Conservation (phyloP, 2,797 vertebrate species). For the Xyrichtys novacula region DNA sequence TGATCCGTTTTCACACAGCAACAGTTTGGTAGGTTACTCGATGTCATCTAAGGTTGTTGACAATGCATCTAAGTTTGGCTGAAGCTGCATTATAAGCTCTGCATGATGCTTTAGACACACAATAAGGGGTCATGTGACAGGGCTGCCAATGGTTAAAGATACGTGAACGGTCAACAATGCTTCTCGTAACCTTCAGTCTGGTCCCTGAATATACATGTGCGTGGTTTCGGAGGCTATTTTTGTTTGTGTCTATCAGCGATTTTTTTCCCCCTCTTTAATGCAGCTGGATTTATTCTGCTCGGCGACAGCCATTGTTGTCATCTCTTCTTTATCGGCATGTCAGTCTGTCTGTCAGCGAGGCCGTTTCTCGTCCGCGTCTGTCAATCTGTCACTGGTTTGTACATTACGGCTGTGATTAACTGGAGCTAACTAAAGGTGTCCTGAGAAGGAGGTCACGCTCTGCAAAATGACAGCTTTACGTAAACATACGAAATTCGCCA, state of each 20-base stretch:
- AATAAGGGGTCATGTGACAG: constrained; percentile 49
- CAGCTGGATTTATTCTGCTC: not conserved
- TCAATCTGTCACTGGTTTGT: constrained; percentile 50
- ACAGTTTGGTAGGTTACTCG: constrained; percentile 63
- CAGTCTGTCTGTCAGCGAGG: constrained; percentile 12
- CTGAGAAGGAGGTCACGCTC: constrained; percentile 21
- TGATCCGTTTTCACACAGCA: constrained; percentile 54
- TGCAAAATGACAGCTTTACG: constrained; percentile 22
- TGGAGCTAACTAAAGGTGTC: constrained; percentile 15
- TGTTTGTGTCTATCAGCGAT: constrained; percentile 43
- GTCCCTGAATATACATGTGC: constrained; percentile 23
- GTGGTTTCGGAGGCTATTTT: constrained; percentile 60
- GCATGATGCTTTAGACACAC: constrained; percentile 48
- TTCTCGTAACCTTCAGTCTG: constrained; percentile 63
- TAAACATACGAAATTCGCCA: not conserved
- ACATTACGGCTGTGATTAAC: constrained; percentile 25
- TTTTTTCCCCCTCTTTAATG: constrained; percentile 30
- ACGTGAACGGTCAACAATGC: constrained; percentile 78
- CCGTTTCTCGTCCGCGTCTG: constrained; percentile 8
- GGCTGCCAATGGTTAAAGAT: constrained; percentile 65
- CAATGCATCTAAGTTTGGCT: constrained; percentile 59
- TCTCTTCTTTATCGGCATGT: constrained; percentile 13
- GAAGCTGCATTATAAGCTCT: constrained; percentile 47
- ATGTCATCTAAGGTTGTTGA: constrained; percentile 39
- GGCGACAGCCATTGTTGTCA: constrained; percentile 16